Conservation (phyloP, 2,888 invertebrate species). For the Dicranocentrus wangi region DNA sequence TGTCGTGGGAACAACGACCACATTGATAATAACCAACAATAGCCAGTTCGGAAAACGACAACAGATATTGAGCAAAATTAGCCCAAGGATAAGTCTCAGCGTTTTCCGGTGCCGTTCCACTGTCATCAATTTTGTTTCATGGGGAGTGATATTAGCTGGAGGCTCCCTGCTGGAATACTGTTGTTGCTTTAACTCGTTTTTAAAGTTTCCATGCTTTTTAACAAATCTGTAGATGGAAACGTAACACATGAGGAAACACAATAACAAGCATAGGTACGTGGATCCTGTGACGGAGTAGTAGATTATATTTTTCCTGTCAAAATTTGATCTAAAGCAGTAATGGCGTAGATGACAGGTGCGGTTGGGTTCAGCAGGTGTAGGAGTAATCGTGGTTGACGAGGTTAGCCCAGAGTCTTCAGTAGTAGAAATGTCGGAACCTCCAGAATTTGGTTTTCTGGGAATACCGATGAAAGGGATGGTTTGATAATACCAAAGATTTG, state of each 20-base stretch:
- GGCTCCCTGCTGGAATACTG: neutral
- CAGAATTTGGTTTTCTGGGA: neutral
- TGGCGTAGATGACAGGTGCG: conserved; percentile 48
- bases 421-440: neutral
- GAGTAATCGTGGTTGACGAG: neutral
- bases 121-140: neutral
- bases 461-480: conserved; percentile 32
- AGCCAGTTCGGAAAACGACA: conserved; percentile 79
- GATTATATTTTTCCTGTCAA: conserved; percentile 53
- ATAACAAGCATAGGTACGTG: conserved; percentile 42
- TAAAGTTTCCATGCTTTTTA: conserved; percentile 47
- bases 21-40: conserved; percentile 75
- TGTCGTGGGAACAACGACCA: conserved; percentile 39
- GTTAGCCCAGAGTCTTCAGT: neutral
- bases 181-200: conserved; percentile 7
- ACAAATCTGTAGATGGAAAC: conserved; percentile 68
- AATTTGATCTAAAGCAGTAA: conserved; percentile 50
- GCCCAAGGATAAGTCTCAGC: conserved; percentile 78
- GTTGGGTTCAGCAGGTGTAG: conserved; percentile 12
- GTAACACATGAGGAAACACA: conserved; percentile 66
- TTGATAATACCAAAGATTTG: conserved; percentile 60
- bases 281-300: conserved; percentile 61
- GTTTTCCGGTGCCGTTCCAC: conserved; percentile 75
- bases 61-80: conserved; percentile 78
- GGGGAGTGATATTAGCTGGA: too few relatives aligned